Evolutionary conservation across 2,888 invertebrate species (phyloP), one percentile per base, ranked within the genome.

Genomic region (Limenitis camilla): DNA sequence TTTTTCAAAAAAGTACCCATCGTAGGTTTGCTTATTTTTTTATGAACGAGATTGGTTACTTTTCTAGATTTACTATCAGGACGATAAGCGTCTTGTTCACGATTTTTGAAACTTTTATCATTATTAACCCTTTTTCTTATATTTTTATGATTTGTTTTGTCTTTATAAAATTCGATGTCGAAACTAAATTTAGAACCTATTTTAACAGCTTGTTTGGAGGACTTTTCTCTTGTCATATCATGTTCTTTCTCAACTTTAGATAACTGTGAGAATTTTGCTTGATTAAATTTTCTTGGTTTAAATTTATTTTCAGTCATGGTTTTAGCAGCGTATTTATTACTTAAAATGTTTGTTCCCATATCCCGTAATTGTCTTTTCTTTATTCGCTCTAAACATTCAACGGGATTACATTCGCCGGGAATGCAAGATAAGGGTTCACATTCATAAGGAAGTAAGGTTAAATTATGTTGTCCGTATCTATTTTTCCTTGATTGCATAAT

Each of bases 311-410:
- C 32, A 30, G 51, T 40, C 40, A 40, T 45, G 5, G 51, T 51
- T 8, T 45, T 40, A n/a, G 45, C 33, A 9, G 39, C 30, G 40
- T 10, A 35, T 35, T n/a, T 51, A 29, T 29, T 30, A 9, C 40
- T 10, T 33, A n/a, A 9, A 39, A 32, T 29, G 6, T 32, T 30
- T 28, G 44, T 44, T 8, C 33, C 44, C 4, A 32, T 7, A 4
- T 29, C 30, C 28, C 40, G 40, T 19, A 33, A 44, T 41, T 53
- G 41, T 30, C 62, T 64, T 52, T 48, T 55, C 56, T 64, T 65
- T 29, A 68, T 69, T 52, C 59, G 56, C 62, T 69, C 58, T 19
- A 61, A 55, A 45, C 71, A 71, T 56, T 67, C 53, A 42, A 62
- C 46, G 8, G 62, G 60, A 52, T 60, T 47, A 45, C 60, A 62